Evolutionary conservation across 2,797 vertebrate genomes (phyloP).

Genomic region (Macroramphosus scolopax): DNA sequence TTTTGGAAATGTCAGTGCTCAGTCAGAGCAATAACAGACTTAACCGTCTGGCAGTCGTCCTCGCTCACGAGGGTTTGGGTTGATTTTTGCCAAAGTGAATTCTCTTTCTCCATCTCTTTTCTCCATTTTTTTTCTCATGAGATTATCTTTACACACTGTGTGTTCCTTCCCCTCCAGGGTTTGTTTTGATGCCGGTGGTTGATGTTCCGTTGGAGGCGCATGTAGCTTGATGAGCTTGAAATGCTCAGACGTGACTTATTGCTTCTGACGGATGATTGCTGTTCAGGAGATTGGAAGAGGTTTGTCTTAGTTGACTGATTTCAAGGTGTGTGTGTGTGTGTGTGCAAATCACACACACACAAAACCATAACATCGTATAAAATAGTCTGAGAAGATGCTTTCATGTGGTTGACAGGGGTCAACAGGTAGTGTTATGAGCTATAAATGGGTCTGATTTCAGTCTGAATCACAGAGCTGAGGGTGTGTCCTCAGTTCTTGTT

Average conservation of each 20-base stretch:
- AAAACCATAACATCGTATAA: too few species aligned
- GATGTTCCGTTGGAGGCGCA: constrained; percentile 33
- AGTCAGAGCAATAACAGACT: constrained; percentile 70
- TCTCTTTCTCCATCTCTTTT: constrained; percentile 27
- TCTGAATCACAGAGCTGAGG: too few species aligned
- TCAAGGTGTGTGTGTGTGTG: constrained; percentile 57
- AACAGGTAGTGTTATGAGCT: constrained; percentile 25
- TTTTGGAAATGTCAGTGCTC: constrained; percentile 65
- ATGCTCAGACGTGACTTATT: constrained; percentile 43
- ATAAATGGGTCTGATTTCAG: too few species aligned
- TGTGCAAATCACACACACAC: too few species aligned
- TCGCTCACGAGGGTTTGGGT: constrained; percentile 50
- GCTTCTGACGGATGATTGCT: constrained; percentile 64
- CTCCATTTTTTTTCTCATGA: constrained; percentile 42
- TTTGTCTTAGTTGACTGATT: constrained; percentile 46
- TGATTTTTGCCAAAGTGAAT: constrained; percentile 51
- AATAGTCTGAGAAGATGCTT: constrained; percentile 42
- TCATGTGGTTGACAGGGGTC: constrained; percentile 35
- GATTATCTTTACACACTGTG: constrained; percentile 18
- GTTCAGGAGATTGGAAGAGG: constrained; percentile 38
- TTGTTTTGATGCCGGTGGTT: constrained; percentile 55
- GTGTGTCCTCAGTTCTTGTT: constrained; percentile 6
- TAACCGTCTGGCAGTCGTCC: constrained; percentile 75
- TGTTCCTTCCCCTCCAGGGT: constrained; percentile 24
- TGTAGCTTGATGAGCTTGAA: constrained; percentile 50